phyloP scores from a whole-genome alignment of 2,797 vertebrate species.

The Geranospiza caerulescens region DNA sequence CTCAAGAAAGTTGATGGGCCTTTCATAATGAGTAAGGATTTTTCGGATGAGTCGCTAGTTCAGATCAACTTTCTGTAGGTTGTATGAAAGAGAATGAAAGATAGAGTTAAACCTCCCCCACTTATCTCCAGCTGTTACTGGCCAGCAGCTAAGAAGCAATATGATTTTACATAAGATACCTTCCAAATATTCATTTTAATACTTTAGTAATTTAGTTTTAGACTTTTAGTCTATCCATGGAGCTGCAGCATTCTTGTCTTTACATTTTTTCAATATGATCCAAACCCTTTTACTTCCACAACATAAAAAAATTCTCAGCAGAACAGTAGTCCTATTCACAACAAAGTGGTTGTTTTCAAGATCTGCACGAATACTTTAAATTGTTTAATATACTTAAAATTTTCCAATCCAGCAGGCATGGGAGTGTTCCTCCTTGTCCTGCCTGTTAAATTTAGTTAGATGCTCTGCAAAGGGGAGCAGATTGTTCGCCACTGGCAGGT shows the following conservation, averaged over 20 bases:
- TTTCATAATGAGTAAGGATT: neutral
- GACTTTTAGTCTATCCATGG: neutral
- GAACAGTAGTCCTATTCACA: slow-evolving; percentile 28
- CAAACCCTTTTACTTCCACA: neutral
- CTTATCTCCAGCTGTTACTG: neutral
- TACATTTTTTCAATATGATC: neutral
- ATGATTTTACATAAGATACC: neutral
- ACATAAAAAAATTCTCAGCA: neutral
- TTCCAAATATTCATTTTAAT: neutral
- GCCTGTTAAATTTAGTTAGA: slow-evolving; percentile 70
- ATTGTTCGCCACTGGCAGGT: slow-evolving; percentile 64
- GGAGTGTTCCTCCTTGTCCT: slow-evolving; percentile 26
- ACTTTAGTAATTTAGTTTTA: neutral
- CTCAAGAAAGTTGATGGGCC: neutral
- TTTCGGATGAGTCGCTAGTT: neutral
- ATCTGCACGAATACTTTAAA: slow-evolving; percentile 52
- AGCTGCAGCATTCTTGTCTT: neutral
- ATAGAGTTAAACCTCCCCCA: accelerated
- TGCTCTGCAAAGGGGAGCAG: slow-evolving; percentile 60
- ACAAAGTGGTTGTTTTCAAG: slow-evolving; percentile 40
- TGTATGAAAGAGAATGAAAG: neutral
- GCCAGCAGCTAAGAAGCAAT: neutral
- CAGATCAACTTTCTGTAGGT: neutral
- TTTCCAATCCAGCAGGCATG: slow-evolving; percentile 34
- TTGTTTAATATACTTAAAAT: slow-evolving; percentile 42